phyloP scores from a whole-genome alignment of 2,797 vertebrate genomes.

The Neostethus bicornis region DNA sequence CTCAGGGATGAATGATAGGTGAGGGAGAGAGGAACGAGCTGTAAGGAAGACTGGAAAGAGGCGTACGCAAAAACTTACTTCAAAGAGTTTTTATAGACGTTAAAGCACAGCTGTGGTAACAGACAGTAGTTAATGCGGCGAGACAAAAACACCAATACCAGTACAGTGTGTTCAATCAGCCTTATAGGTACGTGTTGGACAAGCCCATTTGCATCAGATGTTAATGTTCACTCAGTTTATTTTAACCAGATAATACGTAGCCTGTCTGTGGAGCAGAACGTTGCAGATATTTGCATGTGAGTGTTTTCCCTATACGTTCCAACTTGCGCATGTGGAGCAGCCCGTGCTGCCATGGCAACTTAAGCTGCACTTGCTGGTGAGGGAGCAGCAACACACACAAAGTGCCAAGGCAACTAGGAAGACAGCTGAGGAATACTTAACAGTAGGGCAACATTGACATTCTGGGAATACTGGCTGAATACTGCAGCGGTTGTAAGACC shows the following conservation, averaged over 20 bases:
- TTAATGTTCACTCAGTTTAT: slow-evolving; percentile 17
- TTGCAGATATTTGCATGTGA: slow-evolving; percentile 9
- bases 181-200: slow-evolving; percentile 34
- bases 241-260: slow-evolving; percentile 23
- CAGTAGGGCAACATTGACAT: slow-evolving; percentile 62
- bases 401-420: slow-evolving; percentile 50
- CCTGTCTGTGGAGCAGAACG: slow-evolving; percentile 3
- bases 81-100: no score
- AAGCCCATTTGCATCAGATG: slow-evolving; percentile 29
- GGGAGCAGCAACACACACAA: slow-evolving; percentile 51
- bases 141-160: slow-evolving; percentile 40
- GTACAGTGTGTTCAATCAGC: slow-evolving; percentile 49
- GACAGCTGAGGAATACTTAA: slow-evolving; percentile 72
- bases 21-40: background rate
- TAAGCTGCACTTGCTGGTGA: slow-evolving; percentile 52
- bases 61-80: no score
- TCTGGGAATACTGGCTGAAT: slow-evolving; percentile 40
- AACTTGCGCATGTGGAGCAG: slow-evolving; percentile 49
- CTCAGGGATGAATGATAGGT: slow-evolving; percentile 21
- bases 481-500: slow-evolving; percentile 46
- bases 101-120: slow-evolving; percentile 23
- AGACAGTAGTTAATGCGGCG: slow-evolving; percentile 39
- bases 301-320: slow-evolving; percentile 61
- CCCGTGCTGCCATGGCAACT: slow-evolving; percentile 80
- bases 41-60: no score